Percentiles rank a stretch among this genome's conserved stretches.
phyloP scores from a whole-genome alignment of 1,140 invertebrate genomes.

The Leptinotarsa lineolata region DNA sequence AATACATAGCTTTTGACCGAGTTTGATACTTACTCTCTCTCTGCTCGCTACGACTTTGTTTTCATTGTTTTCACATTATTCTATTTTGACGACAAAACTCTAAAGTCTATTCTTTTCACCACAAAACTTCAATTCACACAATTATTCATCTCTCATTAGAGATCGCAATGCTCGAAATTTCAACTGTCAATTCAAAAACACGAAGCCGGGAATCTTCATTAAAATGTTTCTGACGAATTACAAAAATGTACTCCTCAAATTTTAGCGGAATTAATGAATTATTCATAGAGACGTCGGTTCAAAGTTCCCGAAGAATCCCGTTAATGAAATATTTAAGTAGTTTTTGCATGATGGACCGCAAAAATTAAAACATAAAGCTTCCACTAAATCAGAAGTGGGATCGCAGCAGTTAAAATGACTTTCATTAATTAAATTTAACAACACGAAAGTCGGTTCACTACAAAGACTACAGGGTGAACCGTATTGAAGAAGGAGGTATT shows the following conservation, averaged over 20 bases:
- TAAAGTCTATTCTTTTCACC: too few species aligned
- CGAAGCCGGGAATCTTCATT: conserved; percentile 30
- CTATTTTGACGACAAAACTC: too few species aligned
- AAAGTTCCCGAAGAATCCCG: conserved; percentile 38
- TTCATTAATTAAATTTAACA: conserved; percentile 42
- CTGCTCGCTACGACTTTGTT: too few species aligned
- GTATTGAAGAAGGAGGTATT: not conserved
- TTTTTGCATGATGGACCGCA: conserved; percentile 33
- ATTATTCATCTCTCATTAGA: not conserved
- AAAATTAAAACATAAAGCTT: conserved; percentile 36
- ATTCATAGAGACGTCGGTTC: conserved; percentile 39
- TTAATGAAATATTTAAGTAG: conserved; percentile 46
- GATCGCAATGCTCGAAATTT: conserved; percentile 9
- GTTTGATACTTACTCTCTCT: too few species aligned
- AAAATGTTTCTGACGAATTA: conserved; percentile 34
- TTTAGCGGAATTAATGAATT: conserved; percentile 40
- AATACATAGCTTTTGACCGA: too few species aligned
- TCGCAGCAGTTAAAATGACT: conserved; percentile 19
- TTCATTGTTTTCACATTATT: too few species aligned
- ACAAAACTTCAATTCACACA: too few species aligned
- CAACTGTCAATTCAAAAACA: not conserved
- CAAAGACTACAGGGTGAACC: not conserved
- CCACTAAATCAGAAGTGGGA: conserved; percentile 26
- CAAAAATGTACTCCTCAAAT: conserved; percentile 37
- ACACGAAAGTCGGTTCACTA: conserved; percentile 10